A percentile compares a stretch with the other conserved stretches of the same genome.
Evolutionary conservation across 2,888 invertebrate species (phyloP).

Genomic region (Apamea crenata): DNA sequence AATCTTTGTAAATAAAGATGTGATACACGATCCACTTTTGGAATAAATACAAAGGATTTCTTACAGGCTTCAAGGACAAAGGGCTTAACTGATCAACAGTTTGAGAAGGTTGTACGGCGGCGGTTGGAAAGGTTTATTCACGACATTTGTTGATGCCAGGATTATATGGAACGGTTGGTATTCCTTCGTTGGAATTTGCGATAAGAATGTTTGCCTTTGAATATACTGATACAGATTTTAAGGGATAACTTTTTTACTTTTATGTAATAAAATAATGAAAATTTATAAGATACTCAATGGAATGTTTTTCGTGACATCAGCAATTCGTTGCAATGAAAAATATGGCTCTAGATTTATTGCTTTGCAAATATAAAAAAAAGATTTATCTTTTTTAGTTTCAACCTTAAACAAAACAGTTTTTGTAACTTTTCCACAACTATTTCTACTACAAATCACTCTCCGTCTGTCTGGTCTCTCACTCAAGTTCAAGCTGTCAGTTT

Average conservation of each 20-base stretch:
- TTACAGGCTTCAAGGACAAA: slow-evolving; percentile 57
- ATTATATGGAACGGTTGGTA: slow-evolving; percentile 32
- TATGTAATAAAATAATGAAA: not conserved
- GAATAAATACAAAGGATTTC: slow-evolving; percentile 51
- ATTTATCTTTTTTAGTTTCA: not conserved
- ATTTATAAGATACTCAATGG: not conserved
- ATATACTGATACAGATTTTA: not conserved
- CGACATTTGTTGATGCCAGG: slow-evolving; percentile 52
- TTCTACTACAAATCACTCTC: not conserved
- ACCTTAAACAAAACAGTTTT: not conserved
- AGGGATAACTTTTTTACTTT: not conserved
- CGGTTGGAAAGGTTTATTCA: slow-evolving; percentile 33
- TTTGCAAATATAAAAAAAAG: not conserved
- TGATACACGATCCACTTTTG: slow-evolving; percentile 34
- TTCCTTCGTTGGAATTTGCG: slow-evolving; percentile 13
- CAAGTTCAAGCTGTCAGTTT: not conserved
- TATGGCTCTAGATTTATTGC: slow-evolving; percentile 3
- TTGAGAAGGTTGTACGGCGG: slow-evolving; percentile 44
- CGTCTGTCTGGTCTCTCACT: not conserved
- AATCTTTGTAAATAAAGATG: slow-evolving; percentile 46
- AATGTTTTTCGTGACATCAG: slow-evolving; percentile 2
- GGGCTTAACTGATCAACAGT: slow-evolving; percentile 60
- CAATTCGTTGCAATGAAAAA: not conserved
- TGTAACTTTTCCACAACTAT: not conserved
- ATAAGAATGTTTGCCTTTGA: slow-evolving; percentile 9